Evolutionary conservation across 2,113 vertebrate species (phyloP).

Genomic region (Corythoichthys haematopterus): DNA sequence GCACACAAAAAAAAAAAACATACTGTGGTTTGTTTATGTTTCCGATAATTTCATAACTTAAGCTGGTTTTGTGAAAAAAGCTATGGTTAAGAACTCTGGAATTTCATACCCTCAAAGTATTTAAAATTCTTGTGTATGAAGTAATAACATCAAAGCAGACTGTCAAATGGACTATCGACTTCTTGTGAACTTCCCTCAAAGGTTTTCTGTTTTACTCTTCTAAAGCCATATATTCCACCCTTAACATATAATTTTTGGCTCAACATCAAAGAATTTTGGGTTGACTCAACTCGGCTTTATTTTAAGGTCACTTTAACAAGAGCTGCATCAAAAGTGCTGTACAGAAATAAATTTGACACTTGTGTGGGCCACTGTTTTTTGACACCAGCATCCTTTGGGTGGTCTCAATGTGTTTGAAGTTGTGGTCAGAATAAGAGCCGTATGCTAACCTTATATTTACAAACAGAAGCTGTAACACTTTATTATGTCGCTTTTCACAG

Average conservation of each 20-base stretch:
- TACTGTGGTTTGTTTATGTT: not conserved
- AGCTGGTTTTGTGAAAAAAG: too few species aligned
- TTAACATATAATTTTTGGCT: not conserved
- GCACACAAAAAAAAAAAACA: not conserved
- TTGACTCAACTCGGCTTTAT: not conserved
- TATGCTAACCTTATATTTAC: too few species aligned
- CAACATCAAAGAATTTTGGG: not conserved
- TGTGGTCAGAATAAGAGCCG: too few species aligned
- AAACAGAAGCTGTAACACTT: too few species aligned
- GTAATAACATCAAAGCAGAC: not conserved
- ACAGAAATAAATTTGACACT: not conserved
- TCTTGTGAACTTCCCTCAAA: not conserved
- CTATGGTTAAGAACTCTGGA: not conserved
- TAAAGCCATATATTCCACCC: not conserved
- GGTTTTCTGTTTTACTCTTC: not conserved
- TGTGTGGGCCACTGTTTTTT: not conserved
- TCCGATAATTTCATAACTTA: not conserved
- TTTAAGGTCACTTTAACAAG: not conserved
- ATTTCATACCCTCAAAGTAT: not conserved
- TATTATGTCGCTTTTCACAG: too few species aligned
- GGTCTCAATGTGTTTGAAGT: not conserved
- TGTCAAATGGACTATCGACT: not conserved
- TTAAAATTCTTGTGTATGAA: constrained; percentile 3
- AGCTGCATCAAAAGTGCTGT: not conserved
- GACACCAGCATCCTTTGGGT: not conserved